Evolutionary conservation across 2,797 vertebrate species (phyloP), one percentile per base, ranked within the genome.

Genomic region (Oryzias sinensis): DNA sequence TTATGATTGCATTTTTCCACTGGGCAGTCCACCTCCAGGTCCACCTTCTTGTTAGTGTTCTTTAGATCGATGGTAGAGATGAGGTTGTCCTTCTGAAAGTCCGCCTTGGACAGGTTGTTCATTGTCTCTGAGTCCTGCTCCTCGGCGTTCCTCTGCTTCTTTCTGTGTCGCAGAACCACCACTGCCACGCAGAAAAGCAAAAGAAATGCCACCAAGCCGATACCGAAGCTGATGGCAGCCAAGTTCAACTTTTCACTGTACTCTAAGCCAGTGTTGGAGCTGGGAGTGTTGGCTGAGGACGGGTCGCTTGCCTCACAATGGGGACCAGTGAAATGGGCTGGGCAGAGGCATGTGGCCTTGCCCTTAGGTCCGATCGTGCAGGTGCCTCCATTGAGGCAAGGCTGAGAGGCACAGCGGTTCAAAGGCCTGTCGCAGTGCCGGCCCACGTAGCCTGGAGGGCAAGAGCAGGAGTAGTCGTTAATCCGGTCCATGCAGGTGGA

Each of bases 1-100:
- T 98, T 98, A 89, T 96, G 95, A 86, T 98, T 96, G 1, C 92
- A 94, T 87, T 97, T 99, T 75, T 96, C 94, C 63, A 90, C 83
- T 41, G 88, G 90, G 81, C 93, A 94, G 80, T 98, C 96, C 75
- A 95, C 93, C 88, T 98, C 95, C 59, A 98, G 73, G 61, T 95
- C 95, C 40, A 95, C 91, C 88, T 94, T 95, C 92, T 98, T 98
- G 82, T 99, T 99, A 63, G 93, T 99, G 88, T 98, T 98, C 86
- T 99, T 99, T 45, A 98, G 91, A 77, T 98, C 97, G 20, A 94
- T 88, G 0, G 94, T 91, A 5, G 96, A 94, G 76, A 98, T 95
- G 66, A 98, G 92, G 82, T 98, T 98, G 86, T 97, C 97, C 79
- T 93, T 97, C 89, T 98, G 97, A 78, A 95, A 94, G 79, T 98